Conservation (phyloP, 2,797 vertebrate genomes). For the Picus viridis region DNA sequence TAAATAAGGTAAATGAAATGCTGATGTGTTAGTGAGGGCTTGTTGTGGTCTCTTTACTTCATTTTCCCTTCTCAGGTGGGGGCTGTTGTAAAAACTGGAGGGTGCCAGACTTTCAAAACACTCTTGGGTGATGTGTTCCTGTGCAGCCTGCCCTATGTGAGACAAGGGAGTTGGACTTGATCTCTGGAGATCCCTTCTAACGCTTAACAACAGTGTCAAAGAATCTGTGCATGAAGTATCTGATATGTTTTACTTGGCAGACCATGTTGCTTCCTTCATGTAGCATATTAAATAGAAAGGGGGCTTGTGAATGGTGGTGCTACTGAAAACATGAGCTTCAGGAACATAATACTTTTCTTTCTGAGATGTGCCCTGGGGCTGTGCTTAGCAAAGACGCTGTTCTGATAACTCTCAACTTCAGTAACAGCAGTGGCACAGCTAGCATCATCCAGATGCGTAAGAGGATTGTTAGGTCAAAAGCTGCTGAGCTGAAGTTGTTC, state of each 20-base stretch:
- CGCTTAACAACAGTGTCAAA: not conserved
- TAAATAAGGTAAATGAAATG: not conserved
- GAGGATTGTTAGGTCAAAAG: not conserved
- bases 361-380: not conserved
- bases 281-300: not conserved
- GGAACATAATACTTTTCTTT: not conserved
- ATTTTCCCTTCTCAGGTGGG: not conserved
- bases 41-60: not conserved
- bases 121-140: no score
- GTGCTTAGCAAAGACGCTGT: not conserved
- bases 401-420: not conserved
- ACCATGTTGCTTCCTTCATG: not conserved
- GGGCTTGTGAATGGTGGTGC: not conserved
- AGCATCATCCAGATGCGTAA: not conserved
- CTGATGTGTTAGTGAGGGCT: not conserved
- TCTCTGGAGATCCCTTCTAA: no score
- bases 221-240: not conserved
- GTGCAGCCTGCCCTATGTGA: no score
- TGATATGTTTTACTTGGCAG: not conserved
- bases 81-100: not conserved
- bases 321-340: conserved; percentile 15
- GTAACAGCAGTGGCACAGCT: not conserved
- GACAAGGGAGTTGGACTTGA: no score
- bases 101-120: not conserved
- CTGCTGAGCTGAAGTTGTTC: not conserved